A percentile compares a stretch with the other conserved stretches of the same genome.
Conservation (phyloP, 2,797 vertebrate species). For the Furcifer pardalis region DNA sequence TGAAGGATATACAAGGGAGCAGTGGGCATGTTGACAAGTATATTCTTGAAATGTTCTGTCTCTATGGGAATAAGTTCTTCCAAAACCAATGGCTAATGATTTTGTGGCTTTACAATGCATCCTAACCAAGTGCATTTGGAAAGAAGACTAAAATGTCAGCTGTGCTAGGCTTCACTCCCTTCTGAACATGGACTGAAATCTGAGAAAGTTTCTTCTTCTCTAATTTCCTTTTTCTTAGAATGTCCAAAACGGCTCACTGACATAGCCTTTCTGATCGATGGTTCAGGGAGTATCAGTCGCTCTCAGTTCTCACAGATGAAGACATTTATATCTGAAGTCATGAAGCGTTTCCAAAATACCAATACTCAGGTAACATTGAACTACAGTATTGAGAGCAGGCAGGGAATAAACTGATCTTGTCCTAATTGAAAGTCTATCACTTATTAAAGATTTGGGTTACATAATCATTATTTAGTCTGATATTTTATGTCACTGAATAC, state of each 20-base stretch:
- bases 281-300: constrained; percentile 55
- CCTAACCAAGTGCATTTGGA: neutral
- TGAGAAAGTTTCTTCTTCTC: neutral
- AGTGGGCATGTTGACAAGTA: neutral
- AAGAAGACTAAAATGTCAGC: neutral
- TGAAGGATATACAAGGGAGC: neutral
- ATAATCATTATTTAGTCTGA: neutral
- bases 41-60: neutral
- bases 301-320: constrained; percentile 60
- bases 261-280: constrained; percentile 73
- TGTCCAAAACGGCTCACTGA: constrained; percentile 63
- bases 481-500: neutral
- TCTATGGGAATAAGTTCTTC: neutral
- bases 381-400: neutral
- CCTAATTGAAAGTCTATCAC: neutral
- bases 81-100: too few relatives aligned
- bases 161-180: too few relatives aligned
- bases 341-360: constrained; percentile 53
- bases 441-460: neutral
- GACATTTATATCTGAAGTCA: constrained; percentile 64
- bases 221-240: constrained; percentile 18
- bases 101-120: neutral
- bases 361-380: constrained; percentile 56
- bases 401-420: neutral
- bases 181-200: neutral